Percentiles rank a stretch among this genome's conserved stretches.
Evolutionary conservation across 1,140 invertebrate species (phyloP).

Genomic region (Homarus americanus): DNA sequence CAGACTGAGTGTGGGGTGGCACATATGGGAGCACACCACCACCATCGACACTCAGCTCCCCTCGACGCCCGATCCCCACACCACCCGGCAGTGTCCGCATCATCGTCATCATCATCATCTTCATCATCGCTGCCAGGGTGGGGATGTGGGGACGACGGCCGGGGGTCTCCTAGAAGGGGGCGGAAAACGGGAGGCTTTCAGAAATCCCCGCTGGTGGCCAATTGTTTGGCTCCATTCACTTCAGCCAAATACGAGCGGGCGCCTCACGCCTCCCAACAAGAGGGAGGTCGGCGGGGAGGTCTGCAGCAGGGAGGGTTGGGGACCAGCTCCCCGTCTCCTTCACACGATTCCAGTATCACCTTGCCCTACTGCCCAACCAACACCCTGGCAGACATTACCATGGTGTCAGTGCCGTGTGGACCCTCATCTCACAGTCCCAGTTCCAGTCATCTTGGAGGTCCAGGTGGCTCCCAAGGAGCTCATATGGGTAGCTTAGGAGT

Average conservation of each 20-base stretch:
- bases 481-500: constrained; percentile 41
- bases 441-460: constrained; percentile 34
- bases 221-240: constrained; percentile 39
- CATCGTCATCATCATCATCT: constrained; percentile 54
- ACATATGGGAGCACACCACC: constrained; percentile 26
- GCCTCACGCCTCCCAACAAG: constrained; percentile 46
- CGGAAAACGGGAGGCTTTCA: constrained; percentile 31
- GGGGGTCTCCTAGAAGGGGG: constrained; percentile 50
- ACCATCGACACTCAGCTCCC: constrained; percentile 50
- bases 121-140: constrained; percentile 48
- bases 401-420: constrained; percentile 56
- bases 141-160: constrained; percentile 62
- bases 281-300: constrained; percentile 33
- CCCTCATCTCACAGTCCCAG: constrained; percentile 57
- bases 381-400: constrained; percentile 56
- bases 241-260: constrained; percentile 45
- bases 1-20: constrained; percentile 47
- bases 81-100: constrained; percentile 50
- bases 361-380: constrained; percentile 43
- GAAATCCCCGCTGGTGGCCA: constrained; percentile 8
- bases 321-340: constrained; percentile 43
- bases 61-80: constrained; percentile 28
- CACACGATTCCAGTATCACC: constrained; percentile 50
- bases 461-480: constrained; percentile 48
- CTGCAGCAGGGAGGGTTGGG: constrained; percentile 45